A percentile compares a stretch with the other conserved stretches of the same genome.
Evolutionary conservation across 2,113 vertebrate species (phyloP).

Genomic region (Percina caprodes): DNA sequence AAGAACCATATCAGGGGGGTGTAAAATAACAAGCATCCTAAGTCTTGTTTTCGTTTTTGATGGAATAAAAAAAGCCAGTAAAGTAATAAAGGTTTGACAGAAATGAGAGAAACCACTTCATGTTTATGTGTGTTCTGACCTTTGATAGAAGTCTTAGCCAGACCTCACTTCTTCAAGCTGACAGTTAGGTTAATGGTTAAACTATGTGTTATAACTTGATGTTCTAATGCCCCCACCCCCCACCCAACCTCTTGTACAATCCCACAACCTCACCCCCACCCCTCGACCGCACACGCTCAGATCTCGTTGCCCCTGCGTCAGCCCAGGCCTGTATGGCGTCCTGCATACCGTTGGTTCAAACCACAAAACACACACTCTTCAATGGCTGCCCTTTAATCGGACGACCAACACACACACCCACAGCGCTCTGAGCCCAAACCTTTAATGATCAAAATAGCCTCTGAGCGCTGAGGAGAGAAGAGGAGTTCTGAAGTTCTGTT

Average conservation of each 20-base stretch:
- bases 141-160: background rate
- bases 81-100: background rate
- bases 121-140: background rate
- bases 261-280: constrained; percentile 13
- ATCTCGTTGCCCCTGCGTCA: constrained; percentile 46
- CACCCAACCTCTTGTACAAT: background rate
- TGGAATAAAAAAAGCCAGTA: background rate
- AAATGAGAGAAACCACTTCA: background rate
- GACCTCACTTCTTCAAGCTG: background rate
- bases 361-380: constrained; percentile 68
- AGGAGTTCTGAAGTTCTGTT: constrained; percentile 26
- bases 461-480: constrained; percentile 23
- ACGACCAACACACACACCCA: constrained; percentile 51
- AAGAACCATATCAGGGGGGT: no score
- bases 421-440: constrained; percentile 7
- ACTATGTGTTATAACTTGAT: constrained; percentile 1
- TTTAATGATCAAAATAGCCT: constrained; percentile 63
- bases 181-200: background rate
- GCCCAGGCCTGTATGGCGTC: constrained; percentile 29
- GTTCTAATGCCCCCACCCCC: constrained; percentile 17
- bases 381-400: constrained; percentile 65
- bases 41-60: no score
- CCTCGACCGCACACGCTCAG: constrained; percentile 31
- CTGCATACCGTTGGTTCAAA: constrained; percentile 43
- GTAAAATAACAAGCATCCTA: no score